These are phyloP conservation scores for Chiloscyllium punctatum DNA, from an alignment of 2,797 vertebrate genomes.

Conservation along the genomic window DNA sequence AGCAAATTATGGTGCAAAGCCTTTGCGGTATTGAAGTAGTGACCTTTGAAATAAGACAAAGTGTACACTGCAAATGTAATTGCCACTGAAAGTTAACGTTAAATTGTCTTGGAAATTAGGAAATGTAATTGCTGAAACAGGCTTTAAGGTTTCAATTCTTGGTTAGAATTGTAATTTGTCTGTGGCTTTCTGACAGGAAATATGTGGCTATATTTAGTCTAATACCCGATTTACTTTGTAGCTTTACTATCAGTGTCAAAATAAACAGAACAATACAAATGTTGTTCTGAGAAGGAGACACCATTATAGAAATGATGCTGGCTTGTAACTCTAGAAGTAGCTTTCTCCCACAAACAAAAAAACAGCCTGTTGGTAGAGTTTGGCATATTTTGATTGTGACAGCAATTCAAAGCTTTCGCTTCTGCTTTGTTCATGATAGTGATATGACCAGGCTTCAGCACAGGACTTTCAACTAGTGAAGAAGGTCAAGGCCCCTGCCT, in stretches of 20 bases:
- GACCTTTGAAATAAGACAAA: neutral
- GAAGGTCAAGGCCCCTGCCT: neutral
- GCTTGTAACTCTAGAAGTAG: neutral
- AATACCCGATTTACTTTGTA: neutral
- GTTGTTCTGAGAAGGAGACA: neutral
- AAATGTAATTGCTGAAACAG: neutral
- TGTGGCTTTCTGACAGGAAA: neutral
- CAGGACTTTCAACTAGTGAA: neutral
- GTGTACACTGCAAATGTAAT: neutral
- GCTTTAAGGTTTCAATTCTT: neutral
- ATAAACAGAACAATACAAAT: neutral
- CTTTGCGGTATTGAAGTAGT: neutral
- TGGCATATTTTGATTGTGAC: neutral
- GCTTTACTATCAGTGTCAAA: neutral
- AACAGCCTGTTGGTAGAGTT: neutral
- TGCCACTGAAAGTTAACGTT: neutral
- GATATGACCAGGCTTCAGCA: neutral
- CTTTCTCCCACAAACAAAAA: neutral
- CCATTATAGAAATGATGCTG: neutral
- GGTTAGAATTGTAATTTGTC: neutral
- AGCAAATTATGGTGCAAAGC: neutral
- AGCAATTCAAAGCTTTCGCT: neutral
- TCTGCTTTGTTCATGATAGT: neutral
- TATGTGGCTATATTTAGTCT: neutral
- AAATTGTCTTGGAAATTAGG: constrained; percentile 1